Conservation (phyloP, 1,140 invertebrate species). For the Cydia fagiglandana region DNA sequence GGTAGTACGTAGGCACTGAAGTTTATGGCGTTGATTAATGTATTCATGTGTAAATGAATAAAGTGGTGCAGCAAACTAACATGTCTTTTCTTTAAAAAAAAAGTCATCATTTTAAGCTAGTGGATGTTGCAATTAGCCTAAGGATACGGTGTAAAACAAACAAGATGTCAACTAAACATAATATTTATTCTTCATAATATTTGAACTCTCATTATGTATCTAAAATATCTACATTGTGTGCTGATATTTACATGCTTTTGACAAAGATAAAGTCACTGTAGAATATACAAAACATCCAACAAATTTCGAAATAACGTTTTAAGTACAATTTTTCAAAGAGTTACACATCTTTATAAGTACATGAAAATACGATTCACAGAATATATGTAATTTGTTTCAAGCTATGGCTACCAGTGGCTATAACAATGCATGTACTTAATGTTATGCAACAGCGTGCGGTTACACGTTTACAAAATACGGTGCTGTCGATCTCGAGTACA, state of each 20-base stretch:
- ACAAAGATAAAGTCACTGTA: conserved; percentile 67
- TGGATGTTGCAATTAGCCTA: background rate
- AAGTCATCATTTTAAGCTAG: background rate
- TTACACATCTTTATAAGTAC: conserved; percentile 36
- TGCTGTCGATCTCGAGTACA: conserved; percentile 39
- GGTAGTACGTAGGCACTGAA: conserved; percentile 76
- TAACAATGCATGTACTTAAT: conserved; percentile 38
- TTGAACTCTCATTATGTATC: conserved; percentile 72
- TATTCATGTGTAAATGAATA: conserved; percentile 74
- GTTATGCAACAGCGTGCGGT: conserved; percentile 35
- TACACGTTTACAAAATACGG: conserved; percentile 42
- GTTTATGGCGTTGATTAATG: conserved; percentile 76
- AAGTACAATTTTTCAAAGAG: conserved; percentile 51
- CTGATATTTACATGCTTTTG: conserved; percentile 72
- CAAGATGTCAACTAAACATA: conserved; percentile 69
- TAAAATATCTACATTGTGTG: conserved; percentile 74
- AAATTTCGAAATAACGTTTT: conserved; percentile 49
- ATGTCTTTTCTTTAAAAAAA: conserved; percentile 40
- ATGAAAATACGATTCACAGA: conserved; percentile 33
- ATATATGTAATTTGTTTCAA: conserved; percentile 25
- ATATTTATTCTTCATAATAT: conserved; percentile 76
- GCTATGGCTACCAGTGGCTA: conserved; percentile 23
- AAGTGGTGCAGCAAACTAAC: conserved; percentile 59
- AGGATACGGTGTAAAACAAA: conserved; percentile 43
- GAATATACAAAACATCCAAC: conserved; percentile 71